These are phyloP conservation scores for Gorsachius goisagi DNA, from an alignment of 2,113 vertebrate species.

Conservation along the genomic window DNA sequence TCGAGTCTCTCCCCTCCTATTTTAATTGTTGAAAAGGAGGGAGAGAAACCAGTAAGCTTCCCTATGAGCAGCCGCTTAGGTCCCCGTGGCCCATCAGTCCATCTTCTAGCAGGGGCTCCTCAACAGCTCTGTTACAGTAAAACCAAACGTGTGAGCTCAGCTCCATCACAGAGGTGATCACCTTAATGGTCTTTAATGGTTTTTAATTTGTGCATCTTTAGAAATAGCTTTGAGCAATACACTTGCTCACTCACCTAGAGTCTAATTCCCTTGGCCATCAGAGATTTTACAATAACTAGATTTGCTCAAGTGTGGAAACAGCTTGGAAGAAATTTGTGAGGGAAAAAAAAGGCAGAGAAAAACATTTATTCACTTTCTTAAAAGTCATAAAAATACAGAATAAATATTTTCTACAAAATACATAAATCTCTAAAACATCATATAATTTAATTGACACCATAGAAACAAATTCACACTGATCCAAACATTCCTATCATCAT, in stretches of 20 bases:
- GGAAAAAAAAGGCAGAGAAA: background rate
- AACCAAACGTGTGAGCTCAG: accelerated
- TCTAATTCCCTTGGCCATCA: background rate
- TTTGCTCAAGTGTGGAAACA: background rate
- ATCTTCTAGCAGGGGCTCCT: background rate
- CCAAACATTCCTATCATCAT: background rate
- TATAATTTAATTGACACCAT: background rate
- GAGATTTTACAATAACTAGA: background rate
- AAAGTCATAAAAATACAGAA: constrained; percentile 6
- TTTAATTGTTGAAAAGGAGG: background rate
- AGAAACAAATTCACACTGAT: background rate
- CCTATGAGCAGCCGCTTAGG: accelerated
- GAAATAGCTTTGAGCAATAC: background rate
- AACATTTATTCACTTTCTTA: background rate
- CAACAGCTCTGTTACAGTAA: background rate
- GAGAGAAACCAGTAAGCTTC: background rate
- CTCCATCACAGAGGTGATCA: background rate
- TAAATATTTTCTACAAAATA: constrained; percentile 1
- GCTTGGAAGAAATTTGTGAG: background rate
- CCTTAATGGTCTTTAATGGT: background rate
- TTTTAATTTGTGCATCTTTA: background rate
- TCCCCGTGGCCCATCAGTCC: background rate
- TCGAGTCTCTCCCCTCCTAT: background rate
- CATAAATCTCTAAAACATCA: background rate
- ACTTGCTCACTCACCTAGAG: background rate